Evolutionary conservation across 2,797 vertebrate species (phyloP).

Genomic region (Molossus molossus): DNA sequence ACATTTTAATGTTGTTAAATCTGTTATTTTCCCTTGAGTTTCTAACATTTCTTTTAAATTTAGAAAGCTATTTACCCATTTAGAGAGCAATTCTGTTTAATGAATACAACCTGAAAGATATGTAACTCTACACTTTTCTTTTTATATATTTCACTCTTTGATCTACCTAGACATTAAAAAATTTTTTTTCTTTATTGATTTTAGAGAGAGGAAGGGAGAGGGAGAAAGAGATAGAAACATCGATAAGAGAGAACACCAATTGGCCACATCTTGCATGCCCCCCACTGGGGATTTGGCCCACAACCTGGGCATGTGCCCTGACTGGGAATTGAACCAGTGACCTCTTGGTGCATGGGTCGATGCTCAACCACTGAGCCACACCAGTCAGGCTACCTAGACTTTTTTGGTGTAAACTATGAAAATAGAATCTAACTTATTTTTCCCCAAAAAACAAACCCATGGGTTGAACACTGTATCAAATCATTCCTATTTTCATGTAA

Average conservation of each 20-base stretch:
- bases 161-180: neutral
- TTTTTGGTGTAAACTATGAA: neutral
- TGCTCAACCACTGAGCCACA: neutral
- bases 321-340: neutral
- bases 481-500: constrained; percentile 24
- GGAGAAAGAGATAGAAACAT: neutral
- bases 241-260: neutral
- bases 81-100: neutral
- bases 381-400: neutral
- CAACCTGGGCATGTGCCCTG: neutral
- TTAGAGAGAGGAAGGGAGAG: neutral
- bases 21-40: constrained; percentile 21
- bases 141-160: constrained; percentile 23
- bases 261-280: neutral
- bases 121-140: neutral
- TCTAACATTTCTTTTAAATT: constrained; percentile 39
- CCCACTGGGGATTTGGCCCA: neutral
- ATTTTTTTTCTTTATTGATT: neutral
- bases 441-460: neutral
- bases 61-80: neutral
- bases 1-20: constrained; percentile 1
- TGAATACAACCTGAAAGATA: neutral
- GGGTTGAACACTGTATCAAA: neutral
- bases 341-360: neutral
- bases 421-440: neutral